phyloP scores from a whole-genome alignment of 2,888 invertebrate species.

The Caenorhabditis drosophilae region DNA sequence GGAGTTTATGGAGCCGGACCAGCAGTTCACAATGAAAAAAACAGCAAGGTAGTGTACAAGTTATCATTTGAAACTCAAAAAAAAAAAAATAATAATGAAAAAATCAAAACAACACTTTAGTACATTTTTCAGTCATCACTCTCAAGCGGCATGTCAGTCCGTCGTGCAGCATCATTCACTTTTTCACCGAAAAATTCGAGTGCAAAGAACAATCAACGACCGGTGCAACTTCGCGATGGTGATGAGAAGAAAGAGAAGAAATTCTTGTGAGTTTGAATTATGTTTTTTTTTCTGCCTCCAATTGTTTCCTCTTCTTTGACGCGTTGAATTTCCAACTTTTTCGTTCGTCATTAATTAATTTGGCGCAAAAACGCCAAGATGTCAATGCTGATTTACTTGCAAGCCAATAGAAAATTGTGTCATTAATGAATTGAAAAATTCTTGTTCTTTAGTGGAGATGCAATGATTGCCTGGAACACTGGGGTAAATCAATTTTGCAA shows the following conservation, averaged over 20 bases:
- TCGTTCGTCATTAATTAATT: neutral
- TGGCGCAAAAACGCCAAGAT: neutral
- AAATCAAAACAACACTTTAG: too few relatives aligned
- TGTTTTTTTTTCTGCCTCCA: neutral
- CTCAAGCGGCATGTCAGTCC: constrained; percentile 35
- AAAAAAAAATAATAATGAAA: too few relatives aligned
- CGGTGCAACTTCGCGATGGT: constrained; percentile 4
- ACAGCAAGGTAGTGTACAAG: constrained; percentile 10
- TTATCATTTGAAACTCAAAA: too few relatives aligned
- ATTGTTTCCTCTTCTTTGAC: too few relatives aligned
- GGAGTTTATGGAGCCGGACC: constrained; percentile 39
- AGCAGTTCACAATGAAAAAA: constrained; percentile 14
- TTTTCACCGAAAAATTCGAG: constrained; percentile 53
- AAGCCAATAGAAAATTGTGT: too few relatives aligned
- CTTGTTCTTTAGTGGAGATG: too few relatives aligned
- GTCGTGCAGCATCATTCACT: constrained; percentile 67
- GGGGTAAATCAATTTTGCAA: too few relatives aligned
- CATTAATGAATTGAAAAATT: too few relatives aligned
- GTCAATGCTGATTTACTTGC: too few relatives aligned
- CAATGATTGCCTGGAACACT: too few relatives aligned
- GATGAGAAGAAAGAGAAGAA: constrained; percentile 18
- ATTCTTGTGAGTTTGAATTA: constrained; percentile 28
- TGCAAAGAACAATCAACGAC: constrained; percentile 48
- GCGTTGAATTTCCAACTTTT: too few relatives aligned
- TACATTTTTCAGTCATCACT: too few relatives aligned